Percentiles rank a stretch among this genome's conserved stretches.
Conservation (phyloP, 2,797 vertebrate genomes). For the Poecilia velifera region DNA sequence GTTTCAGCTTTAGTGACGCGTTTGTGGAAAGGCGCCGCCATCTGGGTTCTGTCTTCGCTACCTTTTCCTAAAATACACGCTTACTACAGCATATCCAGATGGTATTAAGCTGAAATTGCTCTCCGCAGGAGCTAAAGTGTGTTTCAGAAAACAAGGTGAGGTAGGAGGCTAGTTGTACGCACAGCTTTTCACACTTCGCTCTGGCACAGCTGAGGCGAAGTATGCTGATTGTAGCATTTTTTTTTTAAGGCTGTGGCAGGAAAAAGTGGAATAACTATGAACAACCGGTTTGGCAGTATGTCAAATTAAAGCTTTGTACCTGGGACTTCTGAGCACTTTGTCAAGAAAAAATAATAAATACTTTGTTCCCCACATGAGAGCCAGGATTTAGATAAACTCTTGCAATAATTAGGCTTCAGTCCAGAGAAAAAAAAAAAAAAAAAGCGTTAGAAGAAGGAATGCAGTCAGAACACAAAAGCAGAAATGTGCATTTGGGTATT, state of each 20-base stretch:
- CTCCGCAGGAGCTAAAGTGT: conserved; percentile 9
- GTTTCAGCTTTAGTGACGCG: conserved; percentile 12
- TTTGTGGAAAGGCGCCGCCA: conserved; percentile 14
- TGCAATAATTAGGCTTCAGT: conserved; percentile 24
- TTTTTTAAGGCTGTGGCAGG: conserved; percentile 2
- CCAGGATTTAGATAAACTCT: conserved; percentile 27
- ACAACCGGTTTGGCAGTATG: conserved; percentile 1
- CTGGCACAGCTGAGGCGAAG: conserved; percentile 29
- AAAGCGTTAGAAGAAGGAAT: conserved; percentile 25
- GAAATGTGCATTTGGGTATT: conserved; percentile 26
- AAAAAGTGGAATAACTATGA: conserved; percentile 22
- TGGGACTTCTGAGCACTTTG: conserved; percentile 23
- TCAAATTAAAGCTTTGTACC: conserved; percentile 21
- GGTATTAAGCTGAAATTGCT: conserved; percentile 23
- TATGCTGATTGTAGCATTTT: conserved; percentile 35
- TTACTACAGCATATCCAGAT: conserved; percentile 24
- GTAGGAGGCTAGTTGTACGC: conserved; percentile 47
- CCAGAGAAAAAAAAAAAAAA: conserved; percentile 21
- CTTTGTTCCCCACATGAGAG: conserved; percentile 5
- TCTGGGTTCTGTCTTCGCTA: conserved; percentile 19
- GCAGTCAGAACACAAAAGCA: conserved; percentile 37
- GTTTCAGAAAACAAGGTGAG: conserved; percentile 16
- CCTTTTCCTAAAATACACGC: conserved; percentile 8
- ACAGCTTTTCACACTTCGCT: conserved; percentile 54
- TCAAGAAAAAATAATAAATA: conserved; percentile 5